Evolutionary conservation across 2,888 invertebrate genomes (phyloP).

Genomic region (Dynastes tityus): DNA sequence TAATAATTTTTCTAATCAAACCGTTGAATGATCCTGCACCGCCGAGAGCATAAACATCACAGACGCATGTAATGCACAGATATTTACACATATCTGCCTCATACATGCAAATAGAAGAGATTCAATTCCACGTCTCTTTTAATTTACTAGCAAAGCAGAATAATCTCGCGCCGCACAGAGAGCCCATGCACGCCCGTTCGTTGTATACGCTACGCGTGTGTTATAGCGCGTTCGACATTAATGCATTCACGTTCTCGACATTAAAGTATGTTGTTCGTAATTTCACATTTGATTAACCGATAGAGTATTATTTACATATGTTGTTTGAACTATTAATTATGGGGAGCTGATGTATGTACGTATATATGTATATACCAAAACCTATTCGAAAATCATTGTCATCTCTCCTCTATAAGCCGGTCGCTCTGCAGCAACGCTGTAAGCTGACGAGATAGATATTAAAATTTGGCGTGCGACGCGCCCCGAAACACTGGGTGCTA

Average conservation of each 20-base stretch:
- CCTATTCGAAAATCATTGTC: slow-evolving; percentile 39
- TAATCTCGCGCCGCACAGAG: neutral
- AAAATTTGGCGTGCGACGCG: slow-evolving; percentile 52
- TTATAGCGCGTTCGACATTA: slow-evolving; percentile 33
- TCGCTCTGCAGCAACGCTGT: neutral
- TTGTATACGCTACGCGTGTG: neutral
- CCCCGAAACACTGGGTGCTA: slow-evolving; percentile 20
- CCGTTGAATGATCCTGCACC: neutral
- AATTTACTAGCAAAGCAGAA: slow-evolving; percentile 16
- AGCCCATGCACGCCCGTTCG: slow-evolving; percentile 1
- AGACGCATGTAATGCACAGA: neutral
- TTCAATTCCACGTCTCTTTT: slow-evolving; percentile 31
- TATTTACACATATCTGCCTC: neutral
- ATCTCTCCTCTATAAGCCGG: slow-evolving; percentile 14
- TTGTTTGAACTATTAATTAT: slow-evolving; percentile 53
- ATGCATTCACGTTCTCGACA: slow-evolving; percentile 47
- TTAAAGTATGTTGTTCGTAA: slow-evolving; percentile 49
- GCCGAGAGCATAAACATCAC: neutral
- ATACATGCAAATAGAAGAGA: slow-evolving; percentile 25
- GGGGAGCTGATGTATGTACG: slow-evolving; percentile 54
- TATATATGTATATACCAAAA: slow-evolving; percentile 56
- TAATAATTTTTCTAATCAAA: neutral
- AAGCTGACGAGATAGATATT: slow-evolving; percentile 37
- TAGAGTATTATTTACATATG: slow-evolving; percentile 61
- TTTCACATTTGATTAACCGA: slow-evolving; percentile 54